phyloP scores from a whole-genome alignment of 1,140 invertebrate species.

The Drosophila auraria region DNA sequence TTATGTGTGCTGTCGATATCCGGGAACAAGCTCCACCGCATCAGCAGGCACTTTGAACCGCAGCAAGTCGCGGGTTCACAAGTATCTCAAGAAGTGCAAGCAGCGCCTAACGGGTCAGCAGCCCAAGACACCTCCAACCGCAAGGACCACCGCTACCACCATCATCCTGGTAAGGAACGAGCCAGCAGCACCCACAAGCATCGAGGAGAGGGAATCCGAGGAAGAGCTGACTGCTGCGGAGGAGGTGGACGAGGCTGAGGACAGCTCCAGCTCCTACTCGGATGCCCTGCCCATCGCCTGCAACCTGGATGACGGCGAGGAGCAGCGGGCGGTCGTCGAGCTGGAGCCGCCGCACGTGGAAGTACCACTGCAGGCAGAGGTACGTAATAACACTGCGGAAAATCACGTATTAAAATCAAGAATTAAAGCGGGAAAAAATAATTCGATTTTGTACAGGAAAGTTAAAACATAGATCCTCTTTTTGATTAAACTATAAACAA shows the following conservation, averaged over 20 bases:
- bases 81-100: slow-evolving; percentile 86
- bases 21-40: slow-evolving; percentile 32
- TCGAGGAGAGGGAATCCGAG: slow-evolving; percentile 21
- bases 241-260: slow-evolving; percentile 41
- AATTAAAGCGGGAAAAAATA: not conserved
- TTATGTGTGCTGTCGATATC: slow-evolving; percentile 79
- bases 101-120: slow-evolving; percentile 84
- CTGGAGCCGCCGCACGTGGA: slow-evolving; percentile 36
- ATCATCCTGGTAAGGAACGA: slow-evolving; percentile 70
- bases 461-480: no score
- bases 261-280: slow-evolving; percentile 48
- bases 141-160: slow-evolving; percentile 46
- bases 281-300: slow-evolving; percentile 65
- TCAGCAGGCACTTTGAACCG: slow-evolving; percentile 53
- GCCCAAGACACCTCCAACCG: slow-evolving; percentile 26
- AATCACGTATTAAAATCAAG: not conserved
- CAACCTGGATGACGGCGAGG: slow-evolving; percentile 47
- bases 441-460: no score
- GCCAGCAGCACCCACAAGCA: slow-evolving; percentile 35
- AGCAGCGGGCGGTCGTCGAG: slow-evolving; percentile 57
- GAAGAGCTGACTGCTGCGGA: slow-evolving; percentile 4
- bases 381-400: slow-evolving; percentile 13
- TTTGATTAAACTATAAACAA: no score
- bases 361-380: slow-evolving; percentile 17
- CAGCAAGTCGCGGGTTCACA: slow-evolving; percentile 86